Base-by-base conservation (phyloP, 2,888 invertebrate genomes). In the Diaperis boleti region DNA sequence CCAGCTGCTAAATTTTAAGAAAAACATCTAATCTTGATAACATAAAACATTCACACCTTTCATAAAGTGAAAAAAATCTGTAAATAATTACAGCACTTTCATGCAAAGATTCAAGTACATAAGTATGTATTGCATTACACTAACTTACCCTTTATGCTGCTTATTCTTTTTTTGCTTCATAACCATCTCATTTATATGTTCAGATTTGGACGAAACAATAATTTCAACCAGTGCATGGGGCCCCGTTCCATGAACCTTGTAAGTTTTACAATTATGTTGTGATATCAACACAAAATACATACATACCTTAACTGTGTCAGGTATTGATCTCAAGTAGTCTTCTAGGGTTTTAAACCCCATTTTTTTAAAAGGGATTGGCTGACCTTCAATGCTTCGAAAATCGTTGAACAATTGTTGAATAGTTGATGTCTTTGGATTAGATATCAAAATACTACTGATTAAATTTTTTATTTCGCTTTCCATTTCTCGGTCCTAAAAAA, bases 171-270 rank as follows among this genome's bases (percentile, higher is more conserved):
- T 76, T 61, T 78, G 78, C 29, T 67, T 69, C 1, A 69, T 45
- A 3, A 78, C 75, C 63, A 78, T 60, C n/a, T 72, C 63, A 60
- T 74, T 70, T 3, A 78, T 74, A 61, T 78, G 78, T n/a, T 69
- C 69, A 1, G 68, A 70, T 66, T 78, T 77, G 22, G 65, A 63
- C 26, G 69, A 71, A 8, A 71, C 56, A 14, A 74, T 54, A 1
- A 67, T 71, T 35, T 56, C 29, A 2, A 78, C 65, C 45, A 57
- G 13, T 7, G 77, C 77, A 44, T 55, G 44, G 1, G 41, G 41
- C 3, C 76, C 76, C 15, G 55, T 41, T 3, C 78, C 78, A 10
- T 64, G 59, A 11, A 78, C 59, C 74, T 75, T 2, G 35, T 2
- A 13, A 33, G 18, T 22, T 41, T 33, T 59, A 55, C 18, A 31